Conservation (phyloP, 2,113 vertebrate species). For the Alaudala cheleensis region DNA sequence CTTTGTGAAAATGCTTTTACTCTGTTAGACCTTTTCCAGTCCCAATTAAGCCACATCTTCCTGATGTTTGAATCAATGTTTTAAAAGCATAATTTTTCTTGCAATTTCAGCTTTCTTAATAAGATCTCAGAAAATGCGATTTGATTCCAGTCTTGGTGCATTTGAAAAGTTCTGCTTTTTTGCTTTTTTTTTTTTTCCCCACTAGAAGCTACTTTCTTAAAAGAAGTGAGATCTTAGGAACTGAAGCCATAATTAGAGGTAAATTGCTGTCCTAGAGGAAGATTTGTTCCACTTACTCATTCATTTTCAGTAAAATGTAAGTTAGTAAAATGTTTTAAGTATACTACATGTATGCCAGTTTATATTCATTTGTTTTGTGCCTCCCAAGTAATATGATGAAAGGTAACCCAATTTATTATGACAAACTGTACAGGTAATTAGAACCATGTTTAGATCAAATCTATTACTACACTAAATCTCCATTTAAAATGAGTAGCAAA, state of each 20-base stretch:
- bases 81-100: background rate
- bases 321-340: background rate
- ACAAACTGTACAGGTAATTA: slow-evolving; percentile 19
- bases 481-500: background rate
- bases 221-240: background rate
- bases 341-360: background rate
- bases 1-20: background rate
- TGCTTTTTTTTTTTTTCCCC: background rate
- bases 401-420: slow-evolving; percentile 18
- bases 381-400: background rate
- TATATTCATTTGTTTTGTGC: slow-evolving; percentile 16
- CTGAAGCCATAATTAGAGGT: background rate
- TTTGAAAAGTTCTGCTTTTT: background rate
- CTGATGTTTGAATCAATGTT: background rate
- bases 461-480: background rate
- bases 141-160: background rate
- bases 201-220: background rate
- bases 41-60: background rate
- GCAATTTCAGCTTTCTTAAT: background rate
- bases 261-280: background rate
- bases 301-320: background rate
- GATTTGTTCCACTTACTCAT: background rate
- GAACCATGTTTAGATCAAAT: background rate
- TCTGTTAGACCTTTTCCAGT: background rate
- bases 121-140: background rate